Evolutionary conservation across 2,797 vertebrate species (phyloP).

Genomic region (Sebastes glaucus): DNA sequence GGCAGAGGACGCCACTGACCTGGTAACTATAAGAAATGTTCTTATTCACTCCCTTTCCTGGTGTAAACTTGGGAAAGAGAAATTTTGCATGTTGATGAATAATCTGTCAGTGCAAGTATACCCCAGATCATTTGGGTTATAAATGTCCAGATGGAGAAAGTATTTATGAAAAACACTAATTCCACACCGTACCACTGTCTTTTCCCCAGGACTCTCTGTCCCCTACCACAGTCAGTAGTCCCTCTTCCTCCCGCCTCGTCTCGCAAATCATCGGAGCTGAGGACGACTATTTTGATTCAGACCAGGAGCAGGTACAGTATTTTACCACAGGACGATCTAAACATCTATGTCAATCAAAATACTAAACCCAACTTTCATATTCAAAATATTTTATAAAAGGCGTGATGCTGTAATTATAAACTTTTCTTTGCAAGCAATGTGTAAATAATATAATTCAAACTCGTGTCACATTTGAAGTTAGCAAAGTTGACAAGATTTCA

Average conservation of each 20-base stretch:
- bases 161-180: neutral
- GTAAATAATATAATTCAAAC: neutral
- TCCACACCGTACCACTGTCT: neutral
- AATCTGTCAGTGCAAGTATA: neutral
- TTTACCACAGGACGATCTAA: neutral
- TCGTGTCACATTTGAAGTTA: neutral
- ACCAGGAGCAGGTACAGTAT: conserved; percentile 91
- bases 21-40: conserved; percentile 66
- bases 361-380: neutral
- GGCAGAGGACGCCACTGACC: conserved; percentile 76
- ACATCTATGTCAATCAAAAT: neutral
- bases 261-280: conserved; percentile 94
- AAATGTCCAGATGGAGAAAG: neutral
- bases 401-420: neutral
- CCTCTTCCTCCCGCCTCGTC: conserved; percentile 77
- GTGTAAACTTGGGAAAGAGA: neutral
- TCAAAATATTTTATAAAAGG: neutral
- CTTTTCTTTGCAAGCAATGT: neutral
- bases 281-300: conserved; percentile 94
- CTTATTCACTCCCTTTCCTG: neutral
- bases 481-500: fast-evolving
- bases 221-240: conserved; percentile 84
- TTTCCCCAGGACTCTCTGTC: conserved; percentile 85
- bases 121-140: neutral
- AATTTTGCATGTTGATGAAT: neutral